phyloP scores from a whole-genome alignment of 92 coral and sea anemone species.

The Actinostola sp. region DNA sequence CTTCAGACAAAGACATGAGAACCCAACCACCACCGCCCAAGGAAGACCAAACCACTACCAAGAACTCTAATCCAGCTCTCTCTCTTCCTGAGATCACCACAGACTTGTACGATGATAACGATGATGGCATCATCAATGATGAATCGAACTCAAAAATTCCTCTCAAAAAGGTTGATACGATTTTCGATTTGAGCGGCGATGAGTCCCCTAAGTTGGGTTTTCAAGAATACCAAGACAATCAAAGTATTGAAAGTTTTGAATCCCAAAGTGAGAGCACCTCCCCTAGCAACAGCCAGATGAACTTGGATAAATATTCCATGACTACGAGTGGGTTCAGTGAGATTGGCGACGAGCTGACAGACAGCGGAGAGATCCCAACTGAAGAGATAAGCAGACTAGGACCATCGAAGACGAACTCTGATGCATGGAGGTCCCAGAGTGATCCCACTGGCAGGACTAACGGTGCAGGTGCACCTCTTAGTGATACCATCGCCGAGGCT shows the following conservation, averaged over 20 bases:
- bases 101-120: conserved; percentile 51
- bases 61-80: neutral
- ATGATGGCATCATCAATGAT: conserved; percentile 19
- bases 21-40: neutral
- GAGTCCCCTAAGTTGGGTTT: conserved; percentile 36
- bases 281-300: conserved; percentile 81
- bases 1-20: conserved; percentile 22
- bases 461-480: conserved; percentile 70
- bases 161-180: conserved; percentile 60
- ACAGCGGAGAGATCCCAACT: conserved; percentile 74
- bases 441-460: conserved; percentile 88
- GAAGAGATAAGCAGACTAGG: conserved; percentile 40
- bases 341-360: conserved; percentile 71
- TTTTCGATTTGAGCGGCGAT: conserved; percentile 50
- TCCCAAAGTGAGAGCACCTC: conserved; percentile 75
- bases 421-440: conserved; percentile 90
- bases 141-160: conserved; percentile 6
- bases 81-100: conserved; percentile 61
- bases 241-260: conserved; percentile 70
- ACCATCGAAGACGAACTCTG: conserved; percentile 43
- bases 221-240: conserved; percentile 39
- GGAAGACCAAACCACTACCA: neutral
- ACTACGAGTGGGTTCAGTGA: conserved; percentile 95
- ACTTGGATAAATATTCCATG: conserved; percentile 76
- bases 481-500: conserved; percentile 88